These are phyloP conservation scores for Poecilia gillii DNA, from an alignment of 2,797 vertebrate species.

Conservation along the genomic window DNA sequence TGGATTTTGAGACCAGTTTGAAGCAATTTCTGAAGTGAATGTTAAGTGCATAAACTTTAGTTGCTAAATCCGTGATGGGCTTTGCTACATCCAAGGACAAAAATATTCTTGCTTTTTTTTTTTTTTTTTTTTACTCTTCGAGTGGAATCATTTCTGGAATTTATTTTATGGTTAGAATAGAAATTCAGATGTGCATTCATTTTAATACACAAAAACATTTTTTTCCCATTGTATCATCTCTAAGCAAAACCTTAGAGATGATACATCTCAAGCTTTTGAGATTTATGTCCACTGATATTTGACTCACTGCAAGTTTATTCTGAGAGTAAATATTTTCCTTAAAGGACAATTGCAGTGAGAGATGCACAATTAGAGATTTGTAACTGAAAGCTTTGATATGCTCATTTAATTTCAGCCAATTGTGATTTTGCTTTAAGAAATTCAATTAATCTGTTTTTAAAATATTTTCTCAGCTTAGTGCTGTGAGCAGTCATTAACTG, in stretches of 20 bases:
- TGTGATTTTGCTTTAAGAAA: background rate
- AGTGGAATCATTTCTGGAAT: slow-evolving; percentile 11
- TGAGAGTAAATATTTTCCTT: background rate
- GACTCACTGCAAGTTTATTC: background rate
- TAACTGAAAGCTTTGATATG: background rate
- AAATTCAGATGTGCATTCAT: background rate
- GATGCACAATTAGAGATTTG: background rate
- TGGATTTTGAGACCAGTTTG: slow-evolving; percentile 62
- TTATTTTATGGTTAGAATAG: background rate
- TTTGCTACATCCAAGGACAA: slow-evolving; percentile 51
- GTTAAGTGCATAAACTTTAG: slow-evolving; percentile 43
- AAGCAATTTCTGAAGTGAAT: slow-evolving; percentile 46
- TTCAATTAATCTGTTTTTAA: background rate
- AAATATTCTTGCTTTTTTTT: slow-evolving; percentile 10
- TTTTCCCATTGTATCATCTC: background rate
- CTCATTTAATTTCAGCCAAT: background rate
- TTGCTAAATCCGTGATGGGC: slow-evolving; percentile 54
- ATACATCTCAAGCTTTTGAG: no score
- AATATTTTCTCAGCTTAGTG: background rate
- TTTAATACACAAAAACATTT: background rate
- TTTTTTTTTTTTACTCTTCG: background rate
- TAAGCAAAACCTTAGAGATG: background rate
- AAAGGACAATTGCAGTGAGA: background rate
- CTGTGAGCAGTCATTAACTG: background rate
- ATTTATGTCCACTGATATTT: background rate